Percentiles rank a stretch among this genome's conserved stretches.
These are phyloP conservation scores for Drosophila maculinotata DNA, from an alignment of 2,888 invertebrate species.

Conservation along the genomic window DNA sequence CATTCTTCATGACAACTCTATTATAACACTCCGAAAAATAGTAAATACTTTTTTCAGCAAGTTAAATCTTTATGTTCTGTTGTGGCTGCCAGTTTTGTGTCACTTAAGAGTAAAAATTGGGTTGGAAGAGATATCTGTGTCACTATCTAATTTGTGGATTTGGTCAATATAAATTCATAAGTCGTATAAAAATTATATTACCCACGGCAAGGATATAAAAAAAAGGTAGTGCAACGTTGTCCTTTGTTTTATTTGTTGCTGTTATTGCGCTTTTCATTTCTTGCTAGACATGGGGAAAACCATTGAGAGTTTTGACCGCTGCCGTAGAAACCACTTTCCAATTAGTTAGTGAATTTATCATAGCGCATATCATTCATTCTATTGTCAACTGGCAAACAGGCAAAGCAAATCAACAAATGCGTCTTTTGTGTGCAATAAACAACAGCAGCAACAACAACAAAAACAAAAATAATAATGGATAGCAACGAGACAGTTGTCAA, in stretches of 20 bases:
- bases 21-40: too few species aligned
- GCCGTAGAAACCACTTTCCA: slow-evolving; percentile 32
- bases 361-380: slow-evolving; percentile 14
- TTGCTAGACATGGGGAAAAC: slow-evolving; percentile 32
- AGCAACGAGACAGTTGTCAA: slow-evolving; percentile 16
- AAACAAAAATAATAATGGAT: neutral
- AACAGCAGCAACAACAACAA: slow-evolving; percentile 24
- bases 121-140: too few species aligned
- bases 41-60: too few species aligned
- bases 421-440: slow-evolving; percentile 50
- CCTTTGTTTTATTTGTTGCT: slow-evolving; percentile 8
- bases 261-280: slow-evolving; percentile 24
- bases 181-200: neutral
- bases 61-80: too few species aligned
- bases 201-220: neutral
- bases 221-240: slow-evolving; percentile 17
- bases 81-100: too few species aligned
- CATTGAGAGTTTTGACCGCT: slow-evolving; percentile 24
- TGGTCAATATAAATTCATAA: too few species aligned
- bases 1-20: too few species aligned
- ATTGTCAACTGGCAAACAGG: slow-evolving; percentile 48
- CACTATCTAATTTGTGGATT: too few species aligned
- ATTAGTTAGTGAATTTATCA: slow-evolving; percentile 36
- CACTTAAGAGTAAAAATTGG: too few species aligned
- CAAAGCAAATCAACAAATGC: slow-evolving; percentile 48